Percentiles rank a stretch among this genome's conserved stretches.
Evolutionary conservation across 2,797 vertebrate genomes (phyloP).

Genomic region (Lycodopsis pacificus): DNA sequence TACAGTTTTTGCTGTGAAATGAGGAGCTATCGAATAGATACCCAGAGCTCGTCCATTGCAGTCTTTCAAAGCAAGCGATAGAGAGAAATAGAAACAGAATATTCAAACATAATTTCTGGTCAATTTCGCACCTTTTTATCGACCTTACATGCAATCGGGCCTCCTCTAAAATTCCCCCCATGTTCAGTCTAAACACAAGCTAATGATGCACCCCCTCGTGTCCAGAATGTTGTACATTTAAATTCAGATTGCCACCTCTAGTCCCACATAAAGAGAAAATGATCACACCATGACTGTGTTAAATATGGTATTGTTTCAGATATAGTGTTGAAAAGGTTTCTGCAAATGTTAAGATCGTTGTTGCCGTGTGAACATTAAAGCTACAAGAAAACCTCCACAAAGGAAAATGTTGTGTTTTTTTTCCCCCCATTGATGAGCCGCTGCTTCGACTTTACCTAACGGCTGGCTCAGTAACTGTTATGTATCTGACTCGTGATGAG

Average conservation of each 20-base stretch:
- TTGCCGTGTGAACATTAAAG: not conserved
- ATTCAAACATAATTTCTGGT: not conserved
- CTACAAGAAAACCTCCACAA: not conserved
- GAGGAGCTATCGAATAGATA: not conserved
- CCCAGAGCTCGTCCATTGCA: no score
- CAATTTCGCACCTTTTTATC: not conserved
- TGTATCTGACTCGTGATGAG: no score
- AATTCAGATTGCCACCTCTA: not conserved
- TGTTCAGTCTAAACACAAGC: not conserved
- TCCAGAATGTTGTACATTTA: not conserved
- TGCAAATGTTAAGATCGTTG: not conserved
- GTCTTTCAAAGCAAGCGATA: no score
- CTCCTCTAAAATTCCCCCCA: not conserved
- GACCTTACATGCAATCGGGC: not conserved
- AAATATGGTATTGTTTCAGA: not conserved
- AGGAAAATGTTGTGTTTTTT: not conserved
- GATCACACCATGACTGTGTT: no score
- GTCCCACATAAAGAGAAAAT: not conserved
- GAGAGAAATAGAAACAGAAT: no score
- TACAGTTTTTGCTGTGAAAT: not conserved
- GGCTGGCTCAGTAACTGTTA: no score
- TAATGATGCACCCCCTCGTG: not conserved
- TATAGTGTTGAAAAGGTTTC: not conserved
- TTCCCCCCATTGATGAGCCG: no score
- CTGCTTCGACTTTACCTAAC: no score